Evolutionary conservation across 2,797 vertebrate genomes (phyloP), one percentile per base, ranked within the genome.

Genomic region (Ptychadena robeensis): DNA sequence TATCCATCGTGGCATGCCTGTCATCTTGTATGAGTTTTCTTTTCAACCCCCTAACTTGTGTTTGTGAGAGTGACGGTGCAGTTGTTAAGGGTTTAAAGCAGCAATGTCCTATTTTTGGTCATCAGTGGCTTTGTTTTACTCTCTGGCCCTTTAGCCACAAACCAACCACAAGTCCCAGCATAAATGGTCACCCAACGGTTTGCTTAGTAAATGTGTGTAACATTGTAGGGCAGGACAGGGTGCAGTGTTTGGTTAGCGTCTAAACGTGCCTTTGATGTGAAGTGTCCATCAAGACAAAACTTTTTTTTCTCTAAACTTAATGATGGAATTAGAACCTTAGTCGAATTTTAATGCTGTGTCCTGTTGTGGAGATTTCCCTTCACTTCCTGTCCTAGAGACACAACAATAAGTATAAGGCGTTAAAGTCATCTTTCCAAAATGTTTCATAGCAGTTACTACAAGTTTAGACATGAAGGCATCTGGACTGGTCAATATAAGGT

Each of bases 61-160:
- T 44, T 67, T 69, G 25, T 66, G 35, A 48, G 70, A 64, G 78
- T 57, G 71, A 32, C 35, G 78, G 76, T 61, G 44, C 44, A 74
- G 76, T 67, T 38, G 14, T 75, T 59, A 53, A 65, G 77, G 77
- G 53, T 65, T 64, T 78, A 82, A 81, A 73, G 80, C 78, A 82
- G 73, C 84, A 73, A 76, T 86, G 63, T 53, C 61, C 63, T 82
- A 27, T 81, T 76, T 37, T 22, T 53, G 10, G 44, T 44, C 4
- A 18, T 4, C 40, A 44, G 14, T 15, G 40, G 14, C 18, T 44
- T 18, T 44, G 14, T 44, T 18, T 44, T 14, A 44, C 40, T 15
- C 18, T 11, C 38, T 40, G 12, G 38, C 38, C 38, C 38, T 40
- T 11, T 11, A 44, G 40, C 12, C 18, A 53, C 44, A 22, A 0